Evolutionary conservation across 2,797 vertebrate genomes (phyloP).

Genomic region (Mormyrus proboscirostris): DNA sequence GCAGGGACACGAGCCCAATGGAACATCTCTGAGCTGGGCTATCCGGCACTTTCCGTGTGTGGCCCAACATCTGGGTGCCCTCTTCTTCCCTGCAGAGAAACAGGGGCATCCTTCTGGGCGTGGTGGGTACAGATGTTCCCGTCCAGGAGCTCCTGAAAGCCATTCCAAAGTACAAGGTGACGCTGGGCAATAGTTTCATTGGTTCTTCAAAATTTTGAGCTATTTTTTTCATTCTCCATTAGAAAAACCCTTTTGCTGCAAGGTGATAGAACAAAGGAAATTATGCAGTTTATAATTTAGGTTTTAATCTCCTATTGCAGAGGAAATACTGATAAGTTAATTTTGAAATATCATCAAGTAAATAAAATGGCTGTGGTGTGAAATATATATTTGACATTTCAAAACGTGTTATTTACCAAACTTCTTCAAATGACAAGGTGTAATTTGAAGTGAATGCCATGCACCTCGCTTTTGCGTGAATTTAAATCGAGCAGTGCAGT

Average conservation of each 20-base stretch:
- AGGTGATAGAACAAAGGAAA: slow-evolving; percentile 29
- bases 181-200: neutral
- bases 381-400: slow-evolving; percentile 49
- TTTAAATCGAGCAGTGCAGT: slow-evolving; percentile 42
- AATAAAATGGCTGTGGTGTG: slow-evolving; percentile 31
- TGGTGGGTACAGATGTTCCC: slow-evolving; percentile 95
- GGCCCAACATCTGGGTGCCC: neutral
- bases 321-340: slow-evolving; percentile 27
- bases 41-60: neutral
- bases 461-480: slow-evolving; percentile 40
- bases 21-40: neutral
- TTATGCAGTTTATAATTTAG: slow-evolving; percentile 20
- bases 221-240: neutral
- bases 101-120: slow-evolving; percentile 88
- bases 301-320: neutral
- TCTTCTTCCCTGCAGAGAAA: slow-evolving; percentile 73
- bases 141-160: slow-evolving; percentile 94
- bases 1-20: neutral
- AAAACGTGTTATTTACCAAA: slow-evolving; percentile 48
- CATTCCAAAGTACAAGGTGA: slow-evolving; percentile 92
- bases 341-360: slow-evolving; percentile 36
- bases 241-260: neutral
- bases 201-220: neutral
- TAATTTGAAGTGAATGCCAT: slow-evolving; percentile 48
- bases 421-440: slow-evolving; percentile 33